These are phyloP conservation scores for Troilus luridus DNA, from an alignment of 2,888 invertebrate genomes.

Conservation along the genomic window DNA sequence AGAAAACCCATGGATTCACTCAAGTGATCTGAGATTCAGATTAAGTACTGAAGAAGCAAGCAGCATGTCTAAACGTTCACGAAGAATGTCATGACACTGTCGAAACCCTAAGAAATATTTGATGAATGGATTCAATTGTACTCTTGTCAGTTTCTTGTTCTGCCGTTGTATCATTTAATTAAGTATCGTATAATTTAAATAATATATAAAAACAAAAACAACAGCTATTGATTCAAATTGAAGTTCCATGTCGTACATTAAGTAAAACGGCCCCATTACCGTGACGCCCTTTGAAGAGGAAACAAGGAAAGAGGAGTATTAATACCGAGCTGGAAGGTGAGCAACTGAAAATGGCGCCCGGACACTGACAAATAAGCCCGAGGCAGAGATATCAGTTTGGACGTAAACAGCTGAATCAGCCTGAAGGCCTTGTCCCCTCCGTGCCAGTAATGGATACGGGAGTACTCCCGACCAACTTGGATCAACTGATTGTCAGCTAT, in stretches of 20 bases:
- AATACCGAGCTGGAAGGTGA: slow-evolving; percentile 31
- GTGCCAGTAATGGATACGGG: slow-evolving; percentile 46
- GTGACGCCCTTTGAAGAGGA: slow-evolving; percentile 12
- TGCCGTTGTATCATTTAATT: too few relatives aligned
- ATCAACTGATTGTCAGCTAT: slow-evolving; percentile 10
- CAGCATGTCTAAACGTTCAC: too few relatives aligned
- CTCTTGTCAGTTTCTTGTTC: too few relatives aligned
- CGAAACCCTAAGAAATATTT: too few relatives aligned
- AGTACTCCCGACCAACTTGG: slow-evolving; percentile 18
- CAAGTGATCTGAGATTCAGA: too few relatives aligned
- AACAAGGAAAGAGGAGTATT: slow-evolving; percentile 31
- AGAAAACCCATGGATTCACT: too few relatives aligned
- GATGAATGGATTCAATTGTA: too few relatives aligned
- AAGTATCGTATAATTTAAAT: too few relatives aligned
- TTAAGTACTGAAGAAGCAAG: too few relatives aligned
- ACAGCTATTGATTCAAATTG: neutral
- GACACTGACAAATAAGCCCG: slow-evolving; percentile 24
- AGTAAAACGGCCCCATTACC: slow-evolving; percentile 38
- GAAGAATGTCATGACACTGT: too few relatives aligned
- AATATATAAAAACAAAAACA: neutral
- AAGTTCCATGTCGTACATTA: slow-evolving; percentile 42
- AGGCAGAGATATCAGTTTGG: slow-evolving; percentile 38
- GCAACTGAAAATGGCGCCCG: slow-evolving; percentile 18
- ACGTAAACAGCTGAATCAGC: slow-evolving; percentile 30
- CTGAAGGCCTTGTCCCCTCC: slow-evolving; percentile 11